Evolutionary conservation across 37 sponge, comb jelly and placozoan genomes (phyloP).

Genomic region (Oscarella lobularis): DNA sequence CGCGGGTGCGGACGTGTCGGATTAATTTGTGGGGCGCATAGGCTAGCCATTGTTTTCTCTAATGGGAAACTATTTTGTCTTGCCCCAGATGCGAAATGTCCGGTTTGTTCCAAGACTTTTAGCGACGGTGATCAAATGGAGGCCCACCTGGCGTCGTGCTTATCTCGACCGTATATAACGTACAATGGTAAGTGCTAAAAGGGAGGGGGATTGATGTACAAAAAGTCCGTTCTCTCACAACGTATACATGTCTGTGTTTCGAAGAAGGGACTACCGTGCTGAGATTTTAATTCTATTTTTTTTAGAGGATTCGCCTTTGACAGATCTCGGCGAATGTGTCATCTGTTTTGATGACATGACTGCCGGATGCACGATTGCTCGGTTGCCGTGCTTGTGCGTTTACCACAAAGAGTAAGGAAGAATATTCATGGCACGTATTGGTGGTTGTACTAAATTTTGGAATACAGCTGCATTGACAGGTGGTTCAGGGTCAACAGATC

Average conservation of each 20-base stretch:
- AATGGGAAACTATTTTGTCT: too few relatives aligned
- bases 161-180: neutral
- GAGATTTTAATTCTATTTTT: too few relatives aligned
- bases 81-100: neutral
- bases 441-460: neutral
- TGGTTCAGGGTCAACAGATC: slow-evolving; percentile 1
- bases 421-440: neutral
- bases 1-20: too few relatives aligned
- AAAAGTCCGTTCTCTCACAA: too few relatives aligned
- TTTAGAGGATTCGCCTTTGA: neutral
- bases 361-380: slow-evolving; percentile 62
- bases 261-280: too few relatives aligned
- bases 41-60: too few relatives aligned
- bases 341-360: slow-evolving; percentile 83
- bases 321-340: slow-evolving; percentile 59
- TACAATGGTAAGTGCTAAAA: slow-evolving; percentile 6
- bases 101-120: neutral
- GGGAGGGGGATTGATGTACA: too few relatives aligned
- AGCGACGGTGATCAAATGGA: neutral
- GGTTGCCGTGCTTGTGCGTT: slow-evolving; percentile 85
- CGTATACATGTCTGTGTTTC: too few relatives aligned
- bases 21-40: too few relatives aligned
- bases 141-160: neutral
- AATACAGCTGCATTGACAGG: slow-evolving; percentile 1
- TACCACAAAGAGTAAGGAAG: slow-evolving; percentile 71